These are phyloP conservation scores for Pasiphila rectangulata DNA, from an alignment of 2,888 invertebrate species.

Conservation along the genomic window DNA sequence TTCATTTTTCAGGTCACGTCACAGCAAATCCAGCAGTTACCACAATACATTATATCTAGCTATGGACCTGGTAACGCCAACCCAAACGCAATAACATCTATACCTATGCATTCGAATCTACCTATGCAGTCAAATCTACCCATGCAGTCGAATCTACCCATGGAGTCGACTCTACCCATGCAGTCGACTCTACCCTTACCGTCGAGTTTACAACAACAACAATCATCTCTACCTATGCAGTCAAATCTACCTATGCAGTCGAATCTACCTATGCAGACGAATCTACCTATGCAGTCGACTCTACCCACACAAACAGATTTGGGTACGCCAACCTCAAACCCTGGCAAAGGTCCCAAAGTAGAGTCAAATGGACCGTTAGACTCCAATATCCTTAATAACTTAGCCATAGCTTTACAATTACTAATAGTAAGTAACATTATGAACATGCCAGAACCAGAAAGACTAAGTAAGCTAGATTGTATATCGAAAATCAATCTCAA, in stretches of 20 bases:
- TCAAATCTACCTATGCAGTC: too few relatives aligned
- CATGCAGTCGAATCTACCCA: background rate
- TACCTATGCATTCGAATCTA: background rate
- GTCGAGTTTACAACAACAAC: too few relatives aligned
- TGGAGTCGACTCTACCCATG: background rate
- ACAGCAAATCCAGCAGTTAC: background rate
- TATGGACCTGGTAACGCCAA: background rate
- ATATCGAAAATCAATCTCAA: background rate
- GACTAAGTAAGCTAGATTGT: background rate
- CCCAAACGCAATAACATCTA: background rate
- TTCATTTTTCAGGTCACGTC: background rate
- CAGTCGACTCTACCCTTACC: background rate
- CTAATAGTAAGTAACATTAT: background rate
- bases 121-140: background rate
- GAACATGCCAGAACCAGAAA: constrained; percentile 1
- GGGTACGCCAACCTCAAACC: too few relatives aligned
- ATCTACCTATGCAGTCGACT: too few relatives aligned
- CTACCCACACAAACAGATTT: too few relatives aligned
- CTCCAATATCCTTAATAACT: background rate
- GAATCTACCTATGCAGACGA: too few relatives aligned
- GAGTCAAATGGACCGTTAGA: background rate
- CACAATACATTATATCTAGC: background rate
- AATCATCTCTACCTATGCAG: too few relatives aligned
- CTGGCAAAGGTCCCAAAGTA: background rate
- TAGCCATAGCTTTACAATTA: background rate